These are phyloP conservation scores for Chamaea fasciata DNA, from an alignment of 2,113 vertebrate species.

Conservation along the genomic window DNA sequence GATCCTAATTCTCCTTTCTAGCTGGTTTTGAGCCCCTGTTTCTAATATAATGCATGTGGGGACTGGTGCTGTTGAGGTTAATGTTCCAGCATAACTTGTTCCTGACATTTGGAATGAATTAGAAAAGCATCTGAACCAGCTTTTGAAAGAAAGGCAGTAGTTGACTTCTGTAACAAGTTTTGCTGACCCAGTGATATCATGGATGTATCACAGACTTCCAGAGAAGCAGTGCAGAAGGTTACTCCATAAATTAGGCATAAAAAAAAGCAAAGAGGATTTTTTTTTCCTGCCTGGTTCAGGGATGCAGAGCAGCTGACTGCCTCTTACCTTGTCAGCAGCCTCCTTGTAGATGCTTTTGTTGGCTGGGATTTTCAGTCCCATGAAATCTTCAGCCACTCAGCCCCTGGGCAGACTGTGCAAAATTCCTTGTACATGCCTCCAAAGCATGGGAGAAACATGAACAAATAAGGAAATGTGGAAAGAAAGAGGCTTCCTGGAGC, in stretches of 20 bases:
- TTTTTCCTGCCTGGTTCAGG: neutral
- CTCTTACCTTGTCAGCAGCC: neutral
- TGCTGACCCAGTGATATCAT: neutral
- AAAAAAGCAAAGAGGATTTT: neutral
- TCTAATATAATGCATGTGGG: neutral
- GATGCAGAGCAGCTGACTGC: neutral
- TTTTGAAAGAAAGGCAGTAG: neutral
- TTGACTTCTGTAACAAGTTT: neutral
- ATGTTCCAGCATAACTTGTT: neutral
- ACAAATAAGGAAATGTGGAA: neutral
- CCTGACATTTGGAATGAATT: neutral
- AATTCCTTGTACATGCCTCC: neutral
- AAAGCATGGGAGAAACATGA: neutral
- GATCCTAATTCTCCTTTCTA: neutral
- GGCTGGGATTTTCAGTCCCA: neutral
- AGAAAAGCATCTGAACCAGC: neutral
- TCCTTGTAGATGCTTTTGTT: neutral
- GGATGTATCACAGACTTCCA: neutral
- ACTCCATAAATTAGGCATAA: neutral
- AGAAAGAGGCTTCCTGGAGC: neutral
- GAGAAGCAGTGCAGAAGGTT: conserved; percentile 1
- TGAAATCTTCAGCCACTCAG: neutral
- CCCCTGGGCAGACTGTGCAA: neutral
- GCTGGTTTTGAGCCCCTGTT: neutral
- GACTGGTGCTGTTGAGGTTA: neutral